phyloP scores from a whole-genome alignment of 2,113 vertebrate genomes.

The Myodes glareolus region DNA sequence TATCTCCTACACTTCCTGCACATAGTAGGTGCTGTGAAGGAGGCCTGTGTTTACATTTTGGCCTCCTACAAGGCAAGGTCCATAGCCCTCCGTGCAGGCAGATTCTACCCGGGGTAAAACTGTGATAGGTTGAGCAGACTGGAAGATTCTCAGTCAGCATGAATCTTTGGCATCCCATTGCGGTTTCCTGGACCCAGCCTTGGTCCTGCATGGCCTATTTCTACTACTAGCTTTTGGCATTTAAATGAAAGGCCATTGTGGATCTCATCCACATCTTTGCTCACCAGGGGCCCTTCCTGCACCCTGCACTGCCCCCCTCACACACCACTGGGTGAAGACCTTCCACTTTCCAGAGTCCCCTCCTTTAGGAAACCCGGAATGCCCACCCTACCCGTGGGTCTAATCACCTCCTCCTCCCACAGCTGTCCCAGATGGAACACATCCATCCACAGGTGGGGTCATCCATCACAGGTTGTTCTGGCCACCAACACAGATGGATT shows the following conservation, averaged over 20 bases:
- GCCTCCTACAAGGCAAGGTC: neutral
- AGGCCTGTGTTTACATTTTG: neutral
- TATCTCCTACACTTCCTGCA: neutral
- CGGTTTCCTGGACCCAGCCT: neutral
- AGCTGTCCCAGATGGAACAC: no score
- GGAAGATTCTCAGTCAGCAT: neutral
- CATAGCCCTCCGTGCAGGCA: neutral
- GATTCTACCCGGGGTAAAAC: fast-evolving
- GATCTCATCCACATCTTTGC: fast-evolving
- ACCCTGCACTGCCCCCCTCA: no score
- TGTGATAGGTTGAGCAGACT: neutral
- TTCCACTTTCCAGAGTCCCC: neutral
- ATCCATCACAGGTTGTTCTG: neutral
- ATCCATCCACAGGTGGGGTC: neutral
- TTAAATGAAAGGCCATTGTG: fast-evolving
- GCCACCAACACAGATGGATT: no score
- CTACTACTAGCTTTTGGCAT: neutral
- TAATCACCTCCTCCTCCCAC: no score
- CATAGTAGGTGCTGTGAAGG: neutral
- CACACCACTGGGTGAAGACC: neutral
- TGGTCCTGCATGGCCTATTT: neutral
- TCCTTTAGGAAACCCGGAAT: neutral
- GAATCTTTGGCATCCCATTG: neutral
- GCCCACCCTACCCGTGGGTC: neutral
- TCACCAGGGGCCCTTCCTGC: neutral